Evolutionary conservation across 2,113 vertebrate genomes (phyloP), one percentile per base, ranked within the genome.

Genomic region (Mola mola): DNA sequence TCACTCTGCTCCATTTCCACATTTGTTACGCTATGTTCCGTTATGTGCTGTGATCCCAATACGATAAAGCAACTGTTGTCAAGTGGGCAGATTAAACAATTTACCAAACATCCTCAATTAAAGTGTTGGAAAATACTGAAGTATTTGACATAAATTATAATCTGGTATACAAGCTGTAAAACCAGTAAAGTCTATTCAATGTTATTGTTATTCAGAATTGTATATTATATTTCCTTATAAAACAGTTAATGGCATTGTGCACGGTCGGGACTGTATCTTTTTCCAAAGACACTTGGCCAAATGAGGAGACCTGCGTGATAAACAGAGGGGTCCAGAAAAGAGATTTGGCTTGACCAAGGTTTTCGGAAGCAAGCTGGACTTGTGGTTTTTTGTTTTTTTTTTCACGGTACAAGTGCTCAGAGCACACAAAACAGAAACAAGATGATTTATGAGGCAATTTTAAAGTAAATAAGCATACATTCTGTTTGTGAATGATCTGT

Each of bases 331-430:
- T 70, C 57, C 42, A 56, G 57, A 44, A 61, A 15, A 38, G 53
- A 59, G 52, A 67, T 73, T 29, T 62, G 65, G 46, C 64, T 79
- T 56, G 60, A 93, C 89, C 93, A 93, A 93, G 92, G 61, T 56
- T 93, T 90, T 93, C 91, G 93, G 92, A 93, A 94, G 94, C 94
- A 98, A 98, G 95, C 95, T 96, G 95, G 95, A 94, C 95, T 96
- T 96, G 94, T 89, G 63, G 78, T 85, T 61, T 78, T 64, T 61
- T 78, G 63, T 80, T 85, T 61, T 78, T 64, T 61, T 78, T 60
- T 52, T 65, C 25, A 47, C 37, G 16, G 37, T 65, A 47, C 62
- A 66, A 50, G 44, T 69, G 61, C 29, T 66, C 29, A 34, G 48
- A 65, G 44, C 58, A 66, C 53, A 60, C 41, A 46, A 59, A 28